Evolutionary conservation across 2,113 vertebrate species (phyloP).

Genomic region (Stictonetta naevosa): DNA sequence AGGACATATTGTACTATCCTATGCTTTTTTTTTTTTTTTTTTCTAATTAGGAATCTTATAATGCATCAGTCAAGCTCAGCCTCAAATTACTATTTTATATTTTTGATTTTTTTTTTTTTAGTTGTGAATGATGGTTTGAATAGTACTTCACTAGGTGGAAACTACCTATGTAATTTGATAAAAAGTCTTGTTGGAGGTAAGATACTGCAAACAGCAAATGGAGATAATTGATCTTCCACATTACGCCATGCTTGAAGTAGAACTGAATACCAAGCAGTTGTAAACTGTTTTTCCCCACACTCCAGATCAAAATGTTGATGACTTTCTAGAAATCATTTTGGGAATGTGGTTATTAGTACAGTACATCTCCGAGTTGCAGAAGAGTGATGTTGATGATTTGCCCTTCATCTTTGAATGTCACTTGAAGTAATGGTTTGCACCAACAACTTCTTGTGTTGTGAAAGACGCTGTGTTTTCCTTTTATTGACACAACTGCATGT

Average conservation of each 20-base stretch:
- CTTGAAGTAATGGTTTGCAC: not conserved
- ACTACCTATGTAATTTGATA: not conserved
- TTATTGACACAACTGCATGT: not conserved
- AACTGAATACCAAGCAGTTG: not conserved
- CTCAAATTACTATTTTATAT: not conserved
- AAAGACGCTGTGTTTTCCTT: not conserved
- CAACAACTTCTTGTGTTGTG: not conserved
- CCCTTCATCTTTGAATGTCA: not conserved
- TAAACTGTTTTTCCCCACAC: not conserved
- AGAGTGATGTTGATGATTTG: not conserved
- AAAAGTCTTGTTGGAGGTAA: not conserved
- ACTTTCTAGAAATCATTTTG: not conserved
- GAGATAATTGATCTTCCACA: not conserved
- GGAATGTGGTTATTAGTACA: not conserved
- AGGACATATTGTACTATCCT: not conserved
- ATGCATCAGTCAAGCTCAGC: not conserved
- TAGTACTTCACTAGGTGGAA: not conserved
- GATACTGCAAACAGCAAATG: not conserved
- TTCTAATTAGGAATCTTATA: not conserved
- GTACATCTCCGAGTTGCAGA: not conserved
- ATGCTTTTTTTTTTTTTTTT: not conserved
- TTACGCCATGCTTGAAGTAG: rapidly evolving
- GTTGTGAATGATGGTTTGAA: not conserved
- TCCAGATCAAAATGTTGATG: not conserved
- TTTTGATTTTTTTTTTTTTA: not conserved